Conservation (phyloP, 1,140 invertebrate genomes). For the Megalopta genalis region DNA sequence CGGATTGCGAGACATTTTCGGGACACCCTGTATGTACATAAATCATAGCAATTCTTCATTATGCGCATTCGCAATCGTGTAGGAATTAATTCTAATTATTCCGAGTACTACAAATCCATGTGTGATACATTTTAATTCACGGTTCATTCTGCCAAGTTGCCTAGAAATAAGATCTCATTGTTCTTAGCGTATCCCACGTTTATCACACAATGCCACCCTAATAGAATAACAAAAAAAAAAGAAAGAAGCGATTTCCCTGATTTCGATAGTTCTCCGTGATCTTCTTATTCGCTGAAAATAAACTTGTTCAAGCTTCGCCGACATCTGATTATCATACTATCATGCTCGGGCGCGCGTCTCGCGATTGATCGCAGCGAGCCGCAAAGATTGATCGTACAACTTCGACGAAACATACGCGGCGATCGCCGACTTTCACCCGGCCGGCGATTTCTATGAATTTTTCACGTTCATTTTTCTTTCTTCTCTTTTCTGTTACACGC, state of each 20-base stretch:
- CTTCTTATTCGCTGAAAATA: background rate
- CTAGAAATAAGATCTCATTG: background rate
- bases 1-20: no score
- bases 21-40: no score
- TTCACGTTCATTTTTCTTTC: background rate
- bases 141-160: no score
- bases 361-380: background rate
- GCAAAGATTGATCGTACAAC: background rate
- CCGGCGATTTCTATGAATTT: constrained; percentile 13
- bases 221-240: no score
- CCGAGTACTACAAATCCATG: no score
- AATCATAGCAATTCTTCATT: no score
- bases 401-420: constrained; percentile 13
- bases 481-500: background rate
- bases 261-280: no score
- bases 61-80: no score
- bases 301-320: background rate
- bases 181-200: background rate
- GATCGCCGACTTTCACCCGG: constrained; percentile 5
- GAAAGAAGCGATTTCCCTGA: no score
- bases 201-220: no score
- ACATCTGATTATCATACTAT: constrained; percentile 4
- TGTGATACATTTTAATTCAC: no score
- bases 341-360: background rate
- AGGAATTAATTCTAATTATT: no score